Conservation (phyloP, 2,797 vertebrate genomes). For the Hypotaenidia philippensis region DNA sequence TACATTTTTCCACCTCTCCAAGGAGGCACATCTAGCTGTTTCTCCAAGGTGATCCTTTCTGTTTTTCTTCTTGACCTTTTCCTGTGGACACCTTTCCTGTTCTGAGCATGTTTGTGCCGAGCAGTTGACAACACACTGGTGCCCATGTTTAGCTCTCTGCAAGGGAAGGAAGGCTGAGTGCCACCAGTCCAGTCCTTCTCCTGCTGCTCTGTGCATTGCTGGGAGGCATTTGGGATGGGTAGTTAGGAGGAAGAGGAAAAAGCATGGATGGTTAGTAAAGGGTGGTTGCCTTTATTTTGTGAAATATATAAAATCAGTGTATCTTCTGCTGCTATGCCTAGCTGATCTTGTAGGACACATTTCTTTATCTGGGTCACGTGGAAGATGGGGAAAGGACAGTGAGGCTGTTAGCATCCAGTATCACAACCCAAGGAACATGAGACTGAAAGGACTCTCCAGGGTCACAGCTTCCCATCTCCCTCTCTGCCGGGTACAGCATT, state of each 20-base stretch:
- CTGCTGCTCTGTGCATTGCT: background rate
- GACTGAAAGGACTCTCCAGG: background rate
- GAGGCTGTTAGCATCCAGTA: background rate
- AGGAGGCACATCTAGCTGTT: background rate
- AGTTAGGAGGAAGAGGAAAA: background rate
- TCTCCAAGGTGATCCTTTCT: background rate
- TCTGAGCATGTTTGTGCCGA: background rate
- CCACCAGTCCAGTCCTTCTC: too few species aligned
- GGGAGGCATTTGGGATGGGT: background rate
- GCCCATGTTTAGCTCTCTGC: background rate
- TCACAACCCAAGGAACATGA: background rate
- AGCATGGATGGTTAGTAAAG: background rate
- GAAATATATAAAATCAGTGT: background rate
- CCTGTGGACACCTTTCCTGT: background rate
- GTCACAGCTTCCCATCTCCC: background rate
- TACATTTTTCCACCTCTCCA: background rate
- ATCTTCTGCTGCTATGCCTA: background rate
- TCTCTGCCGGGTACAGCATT: background rate
- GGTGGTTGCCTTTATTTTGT: background rate
- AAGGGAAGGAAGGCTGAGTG: background rate
- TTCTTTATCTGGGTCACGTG: background rate
- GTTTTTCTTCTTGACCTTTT: background rate
- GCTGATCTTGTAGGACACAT: accelerated
- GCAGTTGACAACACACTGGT: accelerated
- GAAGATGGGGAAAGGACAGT: background rate